Evolutionary conservation across 2,797 vertebrate genomes (phyloP), one percentile per base, ranked within the genome.

Genomic region (Coreius guichenoti): DNA sequence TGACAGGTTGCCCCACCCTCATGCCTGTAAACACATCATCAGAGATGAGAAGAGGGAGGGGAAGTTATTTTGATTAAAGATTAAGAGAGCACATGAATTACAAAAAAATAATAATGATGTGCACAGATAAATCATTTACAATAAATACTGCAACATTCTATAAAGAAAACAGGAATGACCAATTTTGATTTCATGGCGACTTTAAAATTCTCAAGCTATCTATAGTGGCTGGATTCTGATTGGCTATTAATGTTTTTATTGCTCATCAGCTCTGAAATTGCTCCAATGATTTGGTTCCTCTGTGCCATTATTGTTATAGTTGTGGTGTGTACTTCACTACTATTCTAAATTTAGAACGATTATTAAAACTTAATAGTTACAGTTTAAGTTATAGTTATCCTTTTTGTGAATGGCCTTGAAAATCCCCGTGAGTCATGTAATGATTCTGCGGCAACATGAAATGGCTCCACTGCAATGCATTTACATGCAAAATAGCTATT

Each of bases 401-500:
- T 56, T 74, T 6, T 56, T n/a, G 21, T 76, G 8, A 58, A 33
- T 8, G 4, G 36, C 43, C 23, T 26, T 49, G 67, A 65, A 74
- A 65, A 69, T 51, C 58, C 31, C 81, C n/a, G 21, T 1, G 65
- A 47, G 76, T 82, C 49, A 1, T 39, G 65, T 70, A 58, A 36
- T 54, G 45, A 63, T 45, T n/a, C 51, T 36, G 36, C 83, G 49
- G n/a, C 63, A 84, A 85, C 77, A 89, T 73, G 14, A 87, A 87
- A 86, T 76, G 77, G 84, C 36, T 73, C 58, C 72, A 31, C 77
- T 76, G 81, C 45, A 88, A 87, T 90, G 86, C 83, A 89, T 89
- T 87, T 84, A 86, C 91, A 90, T 89, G 87, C 86, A 88, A 90
- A 84, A 75, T 12, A 39, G 54, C 78, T 68, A 86, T 88, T 87